These are phyloP conservation scores for Neuroterus valhalla DNA, from an alignment of 1,140 invertebrate genomes.

Conservation along the genomic window DNA sequence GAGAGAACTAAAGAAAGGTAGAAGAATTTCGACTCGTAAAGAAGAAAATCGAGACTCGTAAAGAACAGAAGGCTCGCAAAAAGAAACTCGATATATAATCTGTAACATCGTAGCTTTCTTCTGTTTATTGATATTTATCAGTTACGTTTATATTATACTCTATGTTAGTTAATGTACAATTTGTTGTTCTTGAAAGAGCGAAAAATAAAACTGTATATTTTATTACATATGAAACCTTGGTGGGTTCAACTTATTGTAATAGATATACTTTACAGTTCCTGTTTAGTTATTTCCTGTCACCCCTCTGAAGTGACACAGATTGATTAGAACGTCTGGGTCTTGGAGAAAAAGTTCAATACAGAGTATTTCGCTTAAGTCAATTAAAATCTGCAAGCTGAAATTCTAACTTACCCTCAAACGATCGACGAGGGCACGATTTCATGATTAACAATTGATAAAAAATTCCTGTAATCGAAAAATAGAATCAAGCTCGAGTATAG, in stretches of 20 bases:
- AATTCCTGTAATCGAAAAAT: background rate
- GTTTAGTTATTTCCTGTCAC: conserved; percentile 41
- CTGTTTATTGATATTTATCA: conserved; percentile 67
- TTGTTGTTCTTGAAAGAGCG: conserved; percentile 64
- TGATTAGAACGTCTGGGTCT: conserved; percentile 28
- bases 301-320: conserved; percentile 46
- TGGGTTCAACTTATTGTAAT: conserved; percentile 64
- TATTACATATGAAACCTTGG: conserved; percentile 58
- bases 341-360: background rate
- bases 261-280: conserved; percentile 68
- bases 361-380: background rate
- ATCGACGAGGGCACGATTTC: background rate
- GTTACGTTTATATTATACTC: conserved; percentile 48
- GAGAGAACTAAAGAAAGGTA: background rate
- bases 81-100: conserved; percentile 18
- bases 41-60: conserved; percentile 14
- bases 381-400: background rate
- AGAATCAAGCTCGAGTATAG: conserved; percentile 11
- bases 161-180: conserved; percentile 72
- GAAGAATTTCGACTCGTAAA: conserved; percentile 12
- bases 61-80: background rate
- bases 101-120: conserved; percentile 61
- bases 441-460: background rate
- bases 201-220: conserved; percentile 70
- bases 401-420: conserved; percentile 3